A percentile compares a stretch with the other conserved stretches of the same genome.
Conservation (phyloP, 1,140 invertebrate species). For the Dreissena rostriformis region DNA sequence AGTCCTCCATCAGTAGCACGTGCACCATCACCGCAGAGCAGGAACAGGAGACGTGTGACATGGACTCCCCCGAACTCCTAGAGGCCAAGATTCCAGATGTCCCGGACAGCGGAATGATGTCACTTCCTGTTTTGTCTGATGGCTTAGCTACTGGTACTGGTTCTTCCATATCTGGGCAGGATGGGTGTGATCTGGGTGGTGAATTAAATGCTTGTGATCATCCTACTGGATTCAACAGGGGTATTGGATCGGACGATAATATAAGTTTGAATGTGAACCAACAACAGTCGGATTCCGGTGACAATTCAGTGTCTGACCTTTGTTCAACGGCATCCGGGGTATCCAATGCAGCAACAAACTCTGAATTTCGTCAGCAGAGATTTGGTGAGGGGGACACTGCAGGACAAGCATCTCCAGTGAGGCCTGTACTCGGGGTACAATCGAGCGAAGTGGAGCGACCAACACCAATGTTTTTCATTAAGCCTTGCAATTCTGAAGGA, state of each 20-base stretch:
- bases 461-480: slow-evolving; percentile 75
- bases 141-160: too few species aligned
- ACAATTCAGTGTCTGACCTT: slow-evolving; percentile 24
- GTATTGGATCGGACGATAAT: too few species aligned
- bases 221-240: too few species aligned
- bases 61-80: background rate
- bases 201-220: too few species aligned
- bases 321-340: too few species aligned
- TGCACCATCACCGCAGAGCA: slow-evolving; percentile 74
- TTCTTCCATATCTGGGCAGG: too few species aligned
- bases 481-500: slow-evolving; percentile 77
- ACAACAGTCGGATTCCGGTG: slow-evolving; percentile 25
- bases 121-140: slow-evolving; percentile 8
- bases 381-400: slow-evolving; percentile 15
- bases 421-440: slow-evolving; percentile 71
- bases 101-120: background rate
- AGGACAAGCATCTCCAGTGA: slow-evolving; percentile 47
- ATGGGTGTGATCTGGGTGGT: too few species aligned
- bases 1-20: slow-evolving; percentile 74
- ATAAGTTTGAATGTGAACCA: background rate
- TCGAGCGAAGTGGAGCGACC: slow-evolving; percentile 66
- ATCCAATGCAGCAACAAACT: too few species aligned
- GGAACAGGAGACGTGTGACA: slow-evolving; percentile 44
- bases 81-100: background rate
- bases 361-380: too few species aligned